Evolutionary conservation across 2,888 invertebrate species (phyloP).

Genomic region (Meandrusa payeni): DNA sequence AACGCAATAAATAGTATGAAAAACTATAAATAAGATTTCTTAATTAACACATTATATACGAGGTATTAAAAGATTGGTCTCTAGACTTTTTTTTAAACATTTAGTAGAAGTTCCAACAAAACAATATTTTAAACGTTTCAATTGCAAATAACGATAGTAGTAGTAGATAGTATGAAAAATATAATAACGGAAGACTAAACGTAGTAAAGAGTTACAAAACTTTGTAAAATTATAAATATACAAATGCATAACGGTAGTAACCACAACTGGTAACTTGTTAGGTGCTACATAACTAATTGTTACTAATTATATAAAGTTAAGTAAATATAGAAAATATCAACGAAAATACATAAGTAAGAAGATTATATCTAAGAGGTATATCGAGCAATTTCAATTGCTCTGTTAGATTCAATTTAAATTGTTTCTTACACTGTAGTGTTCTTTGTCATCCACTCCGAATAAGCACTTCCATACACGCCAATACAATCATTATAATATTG

Average conservation of each 20-base stretch:
- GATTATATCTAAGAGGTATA: conserved; percentile 10
- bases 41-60: too few species aligned
- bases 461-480: neutral
- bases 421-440: neutral
- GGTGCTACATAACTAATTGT: conserved; percentile 7
- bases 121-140: neutral
- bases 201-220: conserved; percentile 15
- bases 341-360: neutral
- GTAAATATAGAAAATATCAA: conserved; percentile 8
- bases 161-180: neutral
- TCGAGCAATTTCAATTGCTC: neutral
- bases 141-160: conserved; percentile 1
- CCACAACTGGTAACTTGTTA: conserved; percentile 19
- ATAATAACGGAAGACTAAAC: conserved; percentile 18
- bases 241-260: conserved; percentile 20
- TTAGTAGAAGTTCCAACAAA: conserved; percentile 2
- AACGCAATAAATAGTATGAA: too few species aligned
- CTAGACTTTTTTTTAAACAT: conserved; percentile 2
- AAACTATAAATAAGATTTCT: too few species aligned
- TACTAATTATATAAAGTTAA: conserved; percentile 2
- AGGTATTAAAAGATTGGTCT: conserved; percentile 15
- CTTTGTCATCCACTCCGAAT: neutral
- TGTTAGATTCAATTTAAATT: too few species aligned
- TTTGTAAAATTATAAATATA: conserved; percentile 17
- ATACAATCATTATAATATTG: neutral